Evolutionary conservation across 2,888 invertebrate genomes (phyloP).

Genomic region (Heliconius sara): DNA sequence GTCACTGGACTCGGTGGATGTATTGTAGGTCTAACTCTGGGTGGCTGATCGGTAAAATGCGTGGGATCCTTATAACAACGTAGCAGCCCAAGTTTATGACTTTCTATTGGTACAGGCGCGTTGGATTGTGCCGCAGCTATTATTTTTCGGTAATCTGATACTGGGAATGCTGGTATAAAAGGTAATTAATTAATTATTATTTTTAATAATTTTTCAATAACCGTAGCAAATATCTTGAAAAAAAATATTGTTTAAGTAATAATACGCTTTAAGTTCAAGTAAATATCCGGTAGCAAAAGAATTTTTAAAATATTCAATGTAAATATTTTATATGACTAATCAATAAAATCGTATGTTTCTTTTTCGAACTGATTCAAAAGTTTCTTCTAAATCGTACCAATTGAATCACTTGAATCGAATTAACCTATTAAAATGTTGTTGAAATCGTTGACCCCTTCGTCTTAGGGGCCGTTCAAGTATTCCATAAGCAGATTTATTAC

Average conservation of each 20-base stretch:
- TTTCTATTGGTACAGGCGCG: conserved; percentile 84
- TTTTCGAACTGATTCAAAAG: not conserved
- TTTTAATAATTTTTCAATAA: not conserved
- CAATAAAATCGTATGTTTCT: not conserved
- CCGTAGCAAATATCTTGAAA: not conserved
- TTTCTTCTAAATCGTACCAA: not conserved
- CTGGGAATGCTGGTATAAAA: conserved; percentile 72
- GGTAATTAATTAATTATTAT: not conserved
- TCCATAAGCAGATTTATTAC: too few species aligned
- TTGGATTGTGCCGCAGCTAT: conserved; percentile 85
- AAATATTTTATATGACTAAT: too few species aligned
- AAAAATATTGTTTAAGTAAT: not conserved
- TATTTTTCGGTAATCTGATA: conserved; percentile 81
- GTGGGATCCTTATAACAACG: conserved; percentile 86
- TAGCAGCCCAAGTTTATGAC: conserved; percentile 81
- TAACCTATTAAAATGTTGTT: not conserved
- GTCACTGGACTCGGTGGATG: conserved; percentile 75
- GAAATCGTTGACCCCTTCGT: not conserved
- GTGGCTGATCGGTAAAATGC: conserved; percentile 80
- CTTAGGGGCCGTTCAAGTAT: not conserved
- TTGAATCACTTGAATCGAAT: not conserved
- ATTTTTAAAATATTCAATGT: not conserved
- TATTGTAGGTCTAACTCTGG: conserved; percentile 82
- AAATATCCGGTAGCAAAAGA: not conserved
- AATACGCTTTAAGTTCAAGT: not conserved